Conservation (phyloP, 2,113 vertebrate genomes). For the Rutilus rutilus region DNA sequence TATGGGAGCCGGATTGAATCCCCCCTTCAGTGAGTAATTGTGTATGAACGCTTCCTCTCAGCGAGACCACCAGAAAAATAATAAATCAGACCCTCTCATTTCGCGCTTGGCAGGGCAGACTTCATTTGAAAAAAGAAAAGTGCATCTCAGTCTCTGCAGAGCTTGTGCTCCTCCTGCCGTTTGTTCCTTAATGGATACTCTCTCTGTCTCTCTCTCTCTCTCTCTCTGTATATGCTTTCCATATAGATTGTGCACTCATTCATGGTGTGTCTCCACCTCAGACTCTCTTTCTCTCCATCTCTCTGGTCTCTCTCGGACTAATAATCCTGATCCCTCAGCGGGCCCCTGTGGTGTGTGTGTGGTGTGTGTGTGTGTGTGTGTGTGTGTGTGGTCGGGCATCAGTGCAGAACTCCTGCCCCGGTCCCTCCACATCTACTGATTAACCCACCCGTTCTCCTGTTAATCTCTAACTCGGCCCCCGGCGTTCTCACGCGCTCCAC, state of each 20-base stretch:
- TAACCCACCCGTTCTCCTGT: conserved; percentile 73
- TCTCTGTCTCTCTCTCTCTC: too few species aligned
- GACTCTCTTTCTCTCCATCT: conserved; percentile 40
- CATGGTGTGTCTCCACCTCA: not conserved
- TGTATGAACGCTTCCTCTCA: conserved; percentile 82
- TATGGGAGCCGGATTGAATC: conserved; percentile 80
- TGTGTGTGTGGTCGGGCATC: conserved; percentile 74
- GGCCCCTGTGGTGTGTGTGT: conserved; percentile 62
- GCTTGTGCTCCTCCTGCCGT: not conserved
- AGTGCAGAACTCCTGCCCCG: conserved; percentile 77
- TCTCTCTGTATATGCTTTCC: not conserved
- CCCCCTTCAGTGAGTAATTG: conserved; percentile 77
- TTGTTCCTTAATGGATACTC: conserved; percentile 8
- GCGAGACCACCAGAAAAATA: conserved; percentile 81
- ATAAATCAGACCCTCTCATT: conserved; percentile 86
- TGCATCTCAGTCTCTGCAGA: conserved; percentile 49
- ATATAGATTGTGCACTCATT: not conserved
- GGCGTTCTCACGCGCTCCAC: not conserved
- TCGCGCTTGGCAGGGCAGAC: conserved; percentile 84
- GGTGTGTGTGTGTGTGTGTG: too few species aligned
- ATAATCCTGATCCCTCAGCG: conserved; percentile 59
- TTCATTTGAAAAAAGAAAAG: conserved; percentile 75
- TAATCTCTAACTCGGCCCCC: conserved; percentile 69
- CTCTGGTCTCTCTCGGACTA: conserved; percentile 54
- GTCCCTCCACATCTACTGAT: conserved; percentile 71